Conservation (phyloP, 2,797 vertebrate species). For the Melanotaenia boesemani region DNA sequence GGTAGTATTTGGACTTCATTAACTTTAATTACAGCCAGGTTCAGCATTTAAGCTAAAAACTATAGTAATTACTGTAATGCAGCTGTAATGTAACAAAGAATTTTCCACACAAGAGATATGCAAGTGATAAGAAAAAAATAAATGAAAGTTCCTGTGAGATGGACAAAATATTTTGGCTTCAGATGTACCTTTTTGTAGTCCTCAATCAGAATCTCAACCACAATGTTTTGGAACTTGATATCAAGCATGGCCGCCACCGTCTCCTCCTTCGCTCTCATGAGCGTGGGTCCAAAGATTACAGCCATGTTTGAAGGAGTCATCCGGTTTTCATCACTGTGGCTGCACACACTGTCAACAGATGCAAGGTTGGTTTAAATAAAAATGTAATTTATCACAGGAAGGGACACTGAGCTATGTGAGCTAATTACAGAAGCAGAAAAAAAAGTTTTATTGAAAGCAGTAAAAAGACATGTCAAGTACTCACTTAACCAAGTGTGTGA, state of each 20-base stretch:
- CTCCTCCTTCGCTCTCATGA: slow-evolving; percentile 96
- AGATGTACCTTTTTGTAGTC: slow-evolving; percentile 89
- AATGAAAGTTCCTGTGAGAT: not conserved
- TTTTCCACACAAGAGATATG: not conserved
- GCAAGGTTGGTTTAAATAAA: slow-evolving; percentile 11
- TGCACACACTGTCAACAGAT: slow-evolving; percentile 86
- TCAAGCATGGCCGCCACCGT: slow-evolving; percentile 99
- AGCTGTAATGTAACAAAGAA: not conserved
- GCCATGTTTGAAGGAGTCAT: slow-evolving; percentile 98
- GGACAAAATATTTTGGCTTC: not conserved
- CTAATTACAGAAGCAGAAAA: slow-evolving; percentile 2
- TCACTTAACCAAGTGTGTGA: slow-evolving; percentile 94
- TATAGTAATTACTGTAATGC: not conserved
- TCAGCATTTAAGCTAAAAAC: not conserved
- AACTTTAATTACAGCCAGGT: not conserved
- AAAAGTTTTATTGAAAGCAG: not conserved
- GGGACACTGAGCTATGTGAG: slow-evolving; percentile 2
- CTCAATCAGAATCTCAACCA: slow-evolving; percentile 97
- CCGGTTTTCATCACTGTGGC: slow-evolving; percentile 91
- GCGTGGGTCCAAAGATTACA: slow-evolving; percentile 95
- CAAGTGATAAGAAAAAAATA: not conserved
- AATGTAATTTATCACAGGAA: slow-evolving; percentile 6
- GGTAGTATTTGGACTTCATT: not conserved
- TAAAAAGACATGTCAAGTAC: slow-evolving; percentile 40
- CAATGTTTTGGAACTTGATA: slow-evolving; percentile 99